Base-by-base conservation (phyloP, 2,113 vertebrate species). In the Hyperopisus bebe region DNA sequence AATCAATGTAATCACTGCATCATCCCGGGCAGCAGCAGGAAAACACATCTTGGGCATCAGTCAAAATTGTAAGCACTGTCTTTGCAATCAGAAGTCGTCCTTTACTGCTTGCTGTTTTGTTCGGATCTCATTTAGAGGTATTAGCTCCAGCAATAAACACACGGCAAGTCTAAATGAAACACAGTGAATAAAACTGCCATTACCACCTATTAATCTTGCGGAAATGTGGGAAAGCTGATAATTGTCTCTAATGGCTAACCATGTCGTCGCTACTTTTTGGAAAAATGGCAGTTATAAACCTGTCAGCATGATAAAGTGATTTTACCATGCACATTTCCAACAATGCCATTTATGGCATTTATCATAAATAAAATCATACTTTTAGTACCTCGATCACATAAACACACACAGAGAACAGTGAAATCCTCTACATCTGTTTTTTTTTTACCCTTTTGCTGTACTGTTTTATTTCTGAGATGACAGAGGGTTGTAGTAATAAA, bases 121-220 rank as follows among this genome's bases (percentile, higher is more conserved):
- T 21, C 48, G 19, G 85, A 51, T 53, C 11, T 27, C 19, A 55
- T 53, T 53, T 35, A 35, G 31, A 55, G 5, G 1, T 13, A 87
- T 87, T 87, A 35, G 50, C 27, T 53, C 48, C 35, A 87, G 31
- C 85, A 17, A 87, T 53, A 87, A 86, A 51, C 85, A 48, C 48
- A 35, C 27, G 27, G 21, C 19, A 55, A 53, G 50, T 55, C 50
- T 55, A 87, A 55, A 86, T 86, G 46, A 55, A 86, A 87, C 85
- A 87, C 50, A 87, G 50, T 87, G 27, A 51, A 55, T 87, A 87
- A 87, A 87, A 87, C 85, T 87, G 27, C 31, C 31, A 87, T 87
- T 87, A 55, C n/a, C 15, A 3, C 85, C 47, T 87, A 87, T 87
- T 87, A 87, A 87, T 87, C 85, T 55, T 87, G 10, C 6, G 27